phyloP scores from a whole-genome alignment of 2,113 vertebrate genomes.

The Actenoides lindsayi region DNA sequence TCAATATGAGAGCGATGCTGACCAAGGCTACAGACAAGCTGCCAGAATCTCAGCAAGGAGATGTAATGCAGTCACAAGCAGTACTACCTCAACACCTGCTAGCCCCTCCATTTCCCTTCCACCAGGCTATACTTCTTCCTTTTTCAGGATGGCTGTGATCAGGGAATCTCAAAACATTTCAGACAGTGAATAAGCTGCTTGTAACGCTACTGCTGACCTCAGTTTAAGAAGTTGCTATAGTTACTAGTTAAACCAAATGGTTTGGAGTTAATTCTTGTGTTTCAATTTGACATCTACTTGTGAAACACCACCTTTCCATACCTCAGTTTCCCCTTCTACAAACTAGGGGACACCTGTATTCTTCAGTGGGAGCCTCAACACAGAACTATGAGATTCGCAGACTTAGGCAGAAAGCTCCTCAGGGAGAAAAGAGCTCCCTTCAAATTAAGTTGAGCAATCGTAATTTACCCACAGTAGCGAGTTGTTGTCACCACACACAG shows the following conservation, averaged over 20 bases:
- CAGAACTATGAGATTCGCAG: neutral
- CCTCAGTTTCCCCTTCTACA: neutral
- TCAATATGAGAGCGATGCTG: neutral
- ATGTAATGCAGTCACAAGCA: neutral
- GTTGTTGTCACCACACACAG: neutral
- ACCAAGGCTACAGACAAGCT: fast-evolving
- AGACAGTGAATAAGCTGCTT: neutral
- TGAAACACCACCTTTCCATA: neutral
- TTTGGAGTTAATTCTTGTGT: neutral
- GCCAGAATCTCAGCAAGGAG: neutral
- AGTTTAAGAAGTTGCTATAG: neutral
- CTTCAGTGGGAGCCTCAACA: neutral
- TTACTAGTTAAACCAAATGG: neutral
- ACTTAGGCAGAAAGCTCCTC: neutral
- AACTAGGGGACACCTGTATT: neutral
- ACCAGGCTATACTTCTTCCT: no score
- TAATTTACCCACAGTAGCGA: neutral
- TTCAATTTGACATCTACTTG: neutral
- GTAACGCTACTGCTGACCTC: neutral
- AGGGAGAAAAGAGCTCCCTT: neutral
- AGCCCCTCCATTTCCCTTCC: neutral
- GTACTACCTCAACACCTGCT: neutral
- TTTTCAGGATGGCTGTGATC: neutral
- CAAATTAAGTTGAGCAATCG: neutral
- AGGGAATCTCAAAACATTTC: neutral